These are phyloP conservation scores for Platycercus adscitus DNA, from an alignment of 2,113 vertebrate genomes.

Conservation along the genomic window DNA sequence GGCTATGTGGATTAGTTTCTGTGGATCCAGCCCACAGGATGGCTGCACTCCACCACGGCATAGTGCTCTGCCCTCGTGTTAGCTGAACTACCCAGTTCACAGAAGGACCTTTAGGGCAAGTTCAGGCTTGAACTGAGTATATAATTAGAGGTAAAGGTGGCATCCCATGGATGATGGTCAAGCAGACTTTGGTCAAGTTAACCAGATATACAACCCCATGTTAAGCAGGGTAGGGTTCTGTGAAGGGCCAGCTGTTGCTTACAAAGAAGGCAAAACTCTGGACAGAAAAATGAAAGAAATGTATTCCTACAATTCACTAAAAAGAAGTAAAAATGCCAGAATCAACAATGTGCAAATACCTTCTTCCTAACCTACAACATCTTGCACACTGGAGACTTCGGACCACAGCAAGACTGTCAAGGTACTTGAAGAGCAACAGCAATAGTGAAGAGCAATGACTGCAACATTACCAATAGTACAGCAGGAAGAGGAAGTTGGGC, in stretches of 20 bases:
- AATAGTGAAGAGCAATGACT: not conserved
- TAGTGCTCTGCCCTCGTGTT: not conserved
- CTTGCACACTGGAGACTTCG: not conserved
- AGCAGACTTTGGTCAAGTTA: not conserved
- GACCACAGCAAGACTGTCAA: not conserved
- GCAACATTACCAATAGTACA: conserved; percentile 90
- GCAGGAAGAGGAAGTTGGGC: conserved; percentile 91
- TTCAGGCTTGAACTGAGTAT: not conserved
- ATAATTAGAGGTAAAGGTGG: not conserved
- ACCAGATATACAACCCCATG: not conserved
- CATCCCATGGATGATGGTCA: not conserved
- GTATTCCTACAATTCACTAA: not conserved
- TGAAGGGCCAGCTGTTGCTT: not conserved
- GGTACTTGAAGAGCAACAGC: not conserved
- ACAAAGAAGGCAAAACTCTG: not conserved
- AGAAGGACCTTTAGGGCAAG: not conserved
- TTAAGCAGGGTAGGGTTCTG: not conserved
- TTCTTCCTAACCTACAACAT: not conserved
- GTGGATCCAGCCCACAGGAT: not conserved
- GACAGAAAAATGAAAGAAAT: not conserved
- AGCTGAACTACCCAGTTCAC: not conserved
- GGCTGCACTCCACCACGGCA: accelerated
- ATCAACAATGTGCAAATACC: not conserved
- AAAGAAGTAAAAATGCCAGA: not conserved
- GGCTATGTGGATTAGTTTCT: not conserved